Percentiles rank a stretch among this genome's conserved stretches.
Evolutionary conservation across 2,113 vertebrate genomes (phyloP).

Genomic region (Triplophysa siluroides): DNA sequence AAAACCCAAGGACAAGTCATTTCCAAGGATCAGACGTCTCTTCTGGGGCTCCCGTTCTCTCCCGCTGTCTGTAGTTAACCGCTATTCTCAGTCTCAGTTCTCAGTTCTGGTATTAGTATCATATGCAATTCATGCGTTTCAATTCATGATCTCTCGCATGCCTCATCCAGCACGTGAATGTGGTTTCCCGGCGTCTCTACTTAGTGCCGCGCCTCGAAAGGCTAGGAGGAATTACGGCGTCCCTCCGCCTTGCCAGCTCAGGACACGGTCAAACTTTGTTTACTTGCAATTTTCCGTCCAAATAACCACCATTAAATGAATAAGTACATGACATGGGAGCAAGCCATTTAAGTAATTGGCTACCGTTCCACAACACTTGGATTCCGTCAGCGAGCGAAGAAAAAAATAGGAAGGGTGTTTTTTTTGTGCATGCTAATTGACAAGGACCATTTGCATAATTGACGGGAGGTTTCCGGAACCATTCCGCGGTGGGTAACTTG

Average conservation of each 20-base stretch:
- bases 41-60: conserved; percentile 26
- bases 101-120: conserved; percentile 40
- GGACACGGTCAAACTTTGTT: conserved; percentile 50
- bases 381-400: conserved; percentile 33
- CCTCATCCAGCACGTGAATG: conserved; percentile 26
- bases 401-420: not conserved
- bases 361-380: conserved; percentile 50
- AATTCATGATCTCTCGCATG: conserved; percentile 29
- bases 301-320: conserved; percentile 52
- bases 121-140: conserved; percentile 8
- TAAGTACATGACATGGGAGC: conserved; percentile 51
- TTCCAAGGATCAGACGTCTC: conserved; percentile 34
- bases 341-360: conserved; percentile 57
- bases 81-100: conserved; percentile 17
- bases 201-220: conserved; percentile 18
- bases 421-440: conserved; percentile 49
- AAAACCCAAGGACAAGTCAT: conserved; percentile 22
- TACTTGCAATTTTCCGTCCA: conserved; percentile 37
- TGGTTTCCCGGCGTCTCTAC: not conserved
- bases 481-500: conserved; percentile 9
- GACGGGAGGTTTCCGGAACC: conserved; percentile 41
- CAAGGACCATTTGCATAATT: conserved; percentile 54
- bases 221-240: conserved; percentile 14
- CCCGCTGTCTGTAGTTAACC: conserved; percentile 32
- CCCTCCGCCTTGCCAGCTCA: not conserved